Evolutionary conservation across 2,113 vertebrate species (phyloP).

Genomic region (Hyaena hyaena): DNA sequence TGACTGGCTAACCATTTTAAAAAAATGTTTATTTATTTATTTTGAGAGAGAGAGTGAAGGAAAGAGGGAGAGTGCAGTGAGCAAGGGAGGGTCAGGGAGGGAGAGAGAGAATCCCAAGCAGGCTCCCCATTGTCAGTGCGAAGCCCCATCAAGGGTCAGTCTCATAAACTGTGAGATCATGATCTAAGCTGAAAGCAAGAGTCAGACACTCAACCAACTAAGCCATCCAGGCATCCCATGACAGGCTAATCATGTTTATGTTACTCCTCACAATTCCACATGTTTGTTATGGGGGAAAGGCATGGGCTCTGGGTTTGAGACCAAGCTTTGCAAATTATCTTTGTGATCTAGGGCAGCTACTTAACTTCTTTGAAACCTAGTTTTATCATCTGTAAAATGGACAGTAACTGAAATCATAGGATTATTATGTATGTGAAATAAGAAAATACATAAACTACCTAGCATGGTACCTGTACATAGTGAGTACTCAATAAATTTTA

Average conservation of each 20-base stretch:
- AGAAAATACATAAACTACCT: not conserved
- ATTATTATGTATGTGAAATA: constrained; percentile 1
- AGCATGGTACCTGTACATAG: not conserved
- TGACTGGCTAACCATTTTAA: not conserved
- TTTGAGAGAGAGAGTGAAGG: too few species aligned
- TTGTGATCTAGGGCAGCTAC: not conserved
- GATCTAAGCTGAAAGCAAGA: too few species aligned
- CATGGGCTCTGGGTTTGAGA: constrained; percentile 3
- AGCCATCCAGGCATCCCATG: not conserved
- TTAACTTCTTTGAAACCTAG: not conserved
- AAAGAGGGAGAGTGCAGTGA: too few species aligned
- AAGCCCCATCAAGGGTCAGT: too few species aligned
- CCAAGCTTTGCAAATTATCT: not conserved
- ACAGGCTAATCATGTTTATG: not conserved
- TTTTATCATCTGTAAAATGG: constrained; percentile 8
- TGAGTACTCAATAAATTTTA: not conserved
- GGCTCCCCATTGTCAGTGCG: too few species aligned
- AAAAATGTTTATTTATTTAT: too few species aligned
- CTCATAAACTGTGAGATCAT: too few species aligned
- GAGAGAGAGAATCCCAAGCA: too few species aligned
- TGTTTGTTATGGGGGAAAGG: not conserved
- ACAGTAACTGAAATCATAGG: not conserved
- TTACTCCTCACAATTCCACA: not conserved
- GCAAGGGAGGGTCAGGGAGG: too few species aligned
- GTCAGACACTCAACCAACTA: too few species aligned